Percentiles rank a stretch among this genome's conserved stretches.
phyloP scores from a whole-genome alignment of 2,888 invertebrate genomes.

The Amphipyra berbera region DNA sequence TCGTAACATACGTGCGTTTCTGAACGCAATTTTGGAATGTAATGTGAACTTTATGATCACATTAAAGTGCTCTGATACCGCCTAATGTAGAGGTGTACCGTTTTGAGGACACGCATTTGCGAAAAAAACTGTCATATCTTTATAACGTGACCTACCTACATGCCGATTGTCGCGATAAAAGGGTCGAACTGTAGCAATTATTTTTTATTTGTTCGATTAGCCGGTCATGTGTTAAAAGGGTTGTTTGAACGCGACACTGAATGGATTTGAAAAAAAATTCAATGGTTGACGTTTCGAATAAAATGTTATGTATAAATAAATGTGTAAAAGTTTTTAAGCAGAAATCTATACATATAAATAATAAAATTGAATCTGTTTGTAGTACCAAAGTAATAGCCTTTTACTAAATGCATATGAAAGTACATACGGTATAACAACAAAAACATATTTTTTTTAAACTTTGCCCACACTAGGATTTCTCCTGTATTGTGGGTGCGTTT shows the following conservation, averaged over 20 bases:
- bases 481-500: too few species aligned
- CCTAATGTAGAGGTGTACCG: constrained; percentile 47
- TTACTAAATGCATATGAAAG: too few species aligned
- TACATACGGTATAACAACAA: too few species aligned
- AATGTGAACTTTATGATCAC: constrained; percentile 54
- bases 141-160: constrained; percentile 46
- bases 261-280: constrained; percentile 22
- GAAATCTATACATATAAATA: constrained; percentile 26
- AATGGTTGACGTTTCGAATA: constrained; percentile 27
- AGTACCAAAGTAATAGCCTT: too few species aligned
- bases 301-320: constrained; percentile 29
- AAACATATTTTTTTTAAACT: too few species aligned
- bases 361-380: too few species aligned
- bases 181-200: constrained; percentile 46
- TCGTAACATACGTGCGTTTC: constrained; percentile 52
- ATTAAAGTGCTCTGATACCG: constrained; percentile 60
- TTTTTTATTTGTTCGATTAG: constrained; percentile 57
- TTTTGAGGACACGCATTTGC: constrained; percentile 36
- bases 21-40: constrained; percentile 53
- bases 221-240: constrained; percentile 29
- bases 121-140: constrained; percentile 47
- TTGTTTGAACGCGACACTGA: constrained; percentile 27
- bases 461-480: too few species aligned
- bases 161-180: constrained; percentile 49
- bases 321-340: constrained; percentile 19